Evolutionary conservation across 2,888 invertebrate species (phyloP), one percentile per base, ranked within the genome.

Genomic region (Creontiades dilutus): DNA sequence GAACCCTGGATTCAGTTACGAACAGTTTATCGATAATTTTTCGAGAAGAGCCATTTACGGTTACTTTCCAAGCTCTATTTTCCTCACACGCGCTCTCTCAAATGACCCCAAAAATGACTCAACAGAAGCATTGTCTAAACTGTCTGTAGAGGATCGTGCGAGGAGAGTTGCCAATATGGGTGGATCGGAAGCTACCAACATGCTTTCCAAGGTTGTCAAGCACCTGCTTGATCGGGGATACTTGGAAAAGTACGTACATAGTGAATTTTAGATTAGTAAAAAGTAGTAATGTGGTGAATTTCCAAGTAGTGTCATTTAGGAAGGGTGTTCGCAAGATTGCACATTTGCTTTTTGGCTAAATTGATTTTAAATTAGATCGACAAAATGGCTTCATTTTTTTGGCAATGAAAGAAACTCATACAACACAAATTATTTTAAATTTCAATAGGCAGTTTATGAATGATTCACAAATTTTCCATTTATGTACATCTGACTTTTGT

Each of bases 1-100:
- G 27, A 90, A 80, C 27, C 90, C 61, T 5, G 85, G 89, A n/a
- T 85, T 89, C 90, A 89, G 61, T 78, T 84, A 90, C 27, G 90
- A 91, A 48, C 78, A 90, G 37, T 68, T 91, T 16, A 47, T 82
- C 37, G 86, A 86, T 80, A 91, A 91, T 61, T 89, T 91, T n/a
- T 61, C 84, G 13, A 89, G 80, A 47, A 90, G 87, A 81, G 91
- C 88, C 47, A 57, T 91, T 75, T 88, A 88, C 80, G 88, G 88
- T 7, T 88, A 88, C 28, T 88, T 88, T 23, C 88, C 88, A 5
- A 88, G 88, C 47, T 76, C 88, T 16, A 78, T 78, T 37, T 88
- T 88, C 80, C 88, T 88, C 11, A 78, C 88, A 5, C 48, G 88
- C 13, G 88, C 78, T 12, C 78, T 88, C 0, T 88, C 88, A 3